A percentile compares a stretch with the other conserved stretches of the same genome.
These are phyloP conservation scores for Corbicula japonica DNA, from an alignment of 2,888 invertebrate species.

Conservation along the genomic window DNA sequence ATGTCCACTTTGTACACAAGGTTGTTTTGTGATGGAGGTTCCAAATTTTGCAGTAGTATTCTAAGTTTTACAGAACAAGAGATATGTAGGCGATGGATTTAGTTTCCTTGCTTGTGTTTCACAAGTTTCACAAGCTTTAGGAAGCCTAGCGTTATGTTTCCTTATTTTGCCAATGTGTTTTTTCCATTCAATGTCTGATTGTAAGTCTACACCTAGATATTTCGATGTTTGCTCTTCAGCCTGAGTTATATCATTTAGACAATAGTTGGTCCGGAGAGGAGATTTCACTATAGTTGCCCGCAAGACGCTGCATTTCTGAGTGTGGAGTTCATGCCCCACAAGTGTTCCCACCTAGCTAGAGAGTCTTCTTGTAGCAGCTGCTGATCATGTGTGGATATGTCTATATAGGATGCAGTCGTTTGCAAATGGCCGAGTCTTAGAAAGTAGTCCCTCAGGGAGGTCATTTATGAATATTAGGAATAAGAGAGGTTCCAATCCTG, in stretches of 20 bases:
- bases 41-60: too few relatives aligned
- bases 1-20: too few relatives aligned
- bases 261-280: neutral
- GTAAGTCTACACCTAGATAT: neutral
- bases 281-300: neutral
- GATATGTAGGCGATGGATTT: conserved; percentile 12
- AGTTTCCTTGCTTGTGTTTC: neutral
- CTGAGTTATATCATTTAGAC: neutral
- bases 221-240: neutral
- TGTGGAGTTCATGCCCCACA: conserved; percentile 16
- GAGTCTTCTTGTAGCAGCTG: conserved; percentile 6
- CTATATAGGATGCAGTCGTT: conserved; percentile 24
- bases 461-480: conserved; percentile 30
- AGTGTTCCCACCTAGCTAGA: neutral
- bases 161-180: neutral
- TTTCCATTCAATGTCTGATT: neutral
- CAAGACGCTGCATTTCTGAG: conserved; percentile 25
- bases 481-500: conserved; percentile 19
- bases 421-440: conserved; percentile 13
- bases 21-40: conserved; percentile 11
- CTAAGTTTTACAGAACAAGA: conserved; percentile 3
- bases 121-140: neutral
- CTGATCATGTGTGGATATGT: neutral
- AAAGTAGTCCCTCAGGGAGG: conserved; percentile 13
- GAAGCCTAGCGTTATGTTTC: conserved; percentile 11